phyloP scores from a whole-genome alignment of 1,140 invertebrate genomes.

The Periplaneta americana region DNA sequence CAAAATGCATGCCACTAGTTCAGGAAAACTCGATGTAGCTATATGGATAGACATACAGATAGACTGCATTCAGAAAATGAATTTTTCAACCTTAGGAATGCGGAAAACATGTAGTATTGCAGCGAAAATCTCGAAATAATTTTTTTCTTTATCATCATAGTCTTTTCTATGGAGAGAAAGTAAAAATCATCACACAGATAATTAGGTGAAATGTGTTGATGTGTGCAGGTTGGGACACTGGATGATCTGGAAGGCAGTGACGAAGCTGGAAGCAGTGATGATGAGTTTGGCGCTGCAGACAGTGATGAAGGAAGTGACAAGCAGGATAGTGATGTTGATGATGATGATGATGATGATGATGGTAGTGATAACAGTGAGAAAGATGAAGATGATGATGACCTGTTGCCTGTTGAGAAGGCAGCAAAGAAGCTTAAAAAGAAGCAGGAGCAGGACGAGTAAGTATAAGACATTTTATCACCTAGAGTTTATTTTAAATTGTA shows the following conservation, averaged over 20 bases:
- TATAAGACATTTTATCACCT: slow-evolving; percentile 5
- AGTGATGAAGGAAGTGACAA: slow-evolving; percentile 23
- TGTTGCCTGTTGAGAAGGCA: slow-evolving; percentile 82
- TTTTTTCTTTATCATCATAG: too few relatives aligned
- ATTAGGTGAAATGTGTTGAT: neutral
- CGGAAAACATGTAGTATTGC: too few relatives aligned
- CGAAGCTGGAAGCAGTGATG: slow-evolving; percentile 36
- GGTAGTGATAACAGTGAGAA: slow-evolving; percentile 37
- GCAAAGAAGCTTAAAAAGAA: slow-evolving; percentile 75
- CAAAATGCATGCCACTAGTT: too few relatives aligned
- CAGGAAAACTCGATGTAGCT: too few relatives aligned
- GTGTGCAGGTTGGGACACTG: slow-evolving; percentile 26
- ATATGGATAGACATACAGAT: too few relatives aligned
- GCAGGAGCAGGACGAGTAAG: slow-evolving; percentile 55
- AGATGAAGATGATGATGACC: slow-evolving; percentile 51
- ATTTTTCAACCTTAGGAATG: too few relatives aligned
- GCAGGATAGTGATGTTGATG: neutral
- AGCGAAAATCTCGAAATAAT: too few relatives aligned
- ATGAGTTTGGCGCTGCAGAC: slow-evolving; percentile 31
- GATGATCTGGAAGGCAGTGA: slow-evolving; percentile 40
- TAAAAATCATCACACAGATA: too few relatives aligned
- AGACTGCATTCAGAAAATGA: too few relatives aligned
- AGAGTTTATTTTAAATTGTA: neutral
- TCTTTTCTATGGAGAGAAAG: too few relatives aligned
- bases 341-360: slow-evolving; percentile 17